phyloP scores from a whole-genome alignment of 2,888 invertebrate species.

The Mesoligia furuncula region DNA sequence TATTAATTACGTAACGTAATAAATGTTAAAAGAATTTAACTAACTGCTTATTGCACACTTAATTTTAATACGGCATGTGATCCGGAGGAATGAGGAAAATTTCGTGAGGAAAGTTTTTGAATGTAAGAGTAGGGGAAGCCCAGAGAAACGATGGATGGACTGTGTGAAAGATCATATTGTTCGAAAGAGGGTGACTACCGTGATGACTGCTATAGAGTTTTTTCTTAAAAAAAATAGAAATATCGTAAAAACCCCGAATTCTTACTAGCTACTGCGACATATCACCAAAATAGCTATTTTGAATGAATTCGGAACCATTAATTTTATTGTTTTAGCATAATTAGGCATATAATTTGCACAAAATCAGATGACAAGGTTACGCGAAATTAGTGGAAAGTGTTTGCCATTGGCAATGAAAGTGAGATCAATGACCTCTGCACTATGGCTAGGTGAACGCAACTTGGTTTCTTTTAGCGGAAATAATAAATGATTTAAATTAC shows the following conservation, averaged over 20 bases:
- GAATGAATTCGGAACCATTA: constrained; percentile 24
- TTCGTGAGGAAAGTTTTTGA: background rate
- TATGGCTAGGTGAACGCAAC: constrained; percentile 33
- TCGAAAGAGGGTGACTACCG: background rate
- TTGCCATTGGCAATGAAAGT: constrained; percentile 68
- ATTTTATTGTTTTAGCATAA: constrained; percentile 11
- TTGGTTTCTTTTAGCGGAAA: constrained; percentile 47
- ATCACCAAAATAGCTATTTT: background rate
- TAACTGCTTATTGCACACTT: constrained; percentile 23
- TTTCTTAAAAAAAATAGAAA: constrained; percentile 1
- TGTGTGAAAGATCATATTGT: background rate
- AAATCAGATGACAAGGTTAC: constrained; percentile 36
- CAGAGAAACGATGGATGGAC: background rate
- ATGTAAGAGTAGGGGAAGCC: background rate
- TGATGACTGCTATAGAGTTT: background rate
- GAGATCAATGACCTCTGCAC: constrained; percentile 52
- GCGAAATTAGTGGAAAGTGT: constrained; percentile 58
- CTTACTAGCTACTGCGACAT: background rate
- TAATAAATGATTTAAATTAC: constrained; percentile 13
- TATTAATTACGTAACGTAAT: constrained; percentile 20
- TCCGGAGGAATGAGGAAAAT: background rate
- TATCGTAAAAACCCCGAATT: constrained; percentile 12
- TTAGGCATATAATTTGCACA: constrained; percentile 22
- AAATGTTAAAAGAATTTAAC: constrained; percentile 3
- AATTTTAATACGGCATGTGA: constrained; percentile 7